Percentiles rank a stretch among this genome's conserved stretches.
phyloP scores from a whole-genome alignment of 2,888 invertebrate species.

The Drosophila greeni region DNA sequence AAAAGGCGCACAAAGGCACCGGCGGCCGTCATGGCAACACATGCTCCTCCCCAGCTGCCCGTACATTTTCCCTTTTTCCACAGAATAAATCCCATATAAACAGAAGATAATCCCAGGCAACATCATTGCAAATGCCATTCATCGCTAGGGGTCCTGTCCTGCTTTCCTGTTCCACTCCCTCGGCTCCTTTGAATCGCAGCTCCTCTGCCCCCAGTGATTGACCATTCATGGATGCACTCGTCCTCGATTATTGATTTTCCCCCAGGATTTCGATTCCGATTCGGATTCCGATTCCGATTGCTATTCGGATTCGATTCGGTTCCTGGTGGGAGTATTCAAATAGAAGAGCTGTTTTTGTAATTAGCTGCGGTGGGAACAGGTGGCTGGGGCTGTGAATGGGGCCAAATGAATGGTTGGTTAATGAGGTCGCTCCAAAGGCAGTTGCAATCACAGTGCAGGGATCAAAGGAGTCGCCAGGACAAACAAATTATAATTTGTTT shows the following conservation, averaged over 20 bases:
- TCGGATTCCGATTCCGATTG: constrained; percentile 8
- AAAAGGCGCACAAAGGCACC: constrained; percentile 45
- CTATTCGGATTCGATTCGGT: constrained; percentile 13
- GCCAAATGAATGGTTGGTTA: constrained; percentile 19
- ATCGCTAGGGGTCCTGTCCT: constrained; percentile 41
- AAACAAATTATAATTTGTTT: constrained; percentile 11
- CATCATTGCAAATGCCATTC: constrained; percentile 57
- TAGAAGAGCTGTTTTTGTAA: constrained; percentile 58
- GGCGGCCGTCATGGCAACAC: constrained; percentile 66
- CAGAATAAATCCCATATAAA: constrained; percentile 69
- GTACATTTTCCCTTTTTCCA: constrained; percentile 6
- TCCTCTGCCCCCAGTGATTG: constrained; percentile 24
- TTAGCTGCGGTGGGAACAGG: constrained; percentile 38
- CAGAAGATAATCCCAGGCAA: constrained; percentile 68
- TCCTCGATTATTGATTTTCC: constrained; percentile 37
- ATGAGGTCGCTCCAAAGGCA: constrained; percentile 11
- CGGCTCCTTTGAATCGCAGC: constrained; percentile 25
- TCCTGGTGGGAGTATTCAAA: constrained; percentile 39
- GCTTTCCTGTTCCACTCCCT: constrained; percentile 10
- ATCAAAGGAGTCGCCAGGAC: constrained; percentile 18
- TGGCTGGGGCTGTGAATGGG: constrained; percentile 2
- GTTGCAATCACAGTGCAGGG: constrained; percentile 12
- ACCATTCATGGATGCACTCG: constrained; percentile 39
- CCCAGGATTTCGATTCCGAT: constrained; percentile 10
- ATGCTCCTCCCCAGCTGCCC: constrained; percentile 17